These are phyloP conservation scores for Saccopteryx leptura DNA, from an alignment of 2,113 vertebrate genomes.

Conservation along the genomic window DNA sequence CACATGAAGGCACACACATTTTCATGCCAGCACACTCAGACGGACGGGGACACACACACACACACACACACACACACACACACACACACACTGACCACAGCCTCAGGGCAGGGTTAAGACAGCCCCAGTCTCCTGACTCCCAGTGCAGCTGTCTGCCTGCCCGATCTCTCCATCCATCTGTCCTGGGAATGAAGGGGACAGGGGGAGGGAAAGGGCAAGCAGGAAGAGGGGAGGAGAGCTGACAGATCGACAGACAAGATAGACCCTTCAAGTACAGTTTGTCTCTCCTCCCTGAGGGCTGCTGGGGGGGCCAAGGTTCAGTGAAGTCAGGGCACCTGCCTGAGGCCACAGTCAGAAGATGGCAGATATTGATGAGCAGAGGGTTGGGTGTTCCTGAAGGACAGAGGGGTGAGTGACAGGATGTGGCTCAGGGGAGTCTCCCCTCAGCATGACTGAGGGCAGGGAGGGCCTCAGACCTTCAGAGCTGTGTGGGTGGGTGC, in stretches of 20 bases:
- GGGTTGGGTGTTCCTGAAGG: not conserved
- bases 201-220: no score
- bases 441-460: not conserved
- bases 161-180: not conserved
- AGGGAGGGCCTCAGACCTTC: not conserved
- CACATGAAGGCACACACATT: not conserved
- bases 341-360: not conserved
- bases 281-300: not conserved
- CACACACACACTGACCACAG: fast-evolving
- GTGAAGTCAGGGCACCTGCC: not conserved
- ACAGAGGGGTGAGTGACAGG: not conserved
- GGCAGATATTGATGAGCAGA: not conserved
- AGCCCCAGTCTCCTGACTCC: not conserved
- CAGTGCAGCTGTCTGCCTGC: not conserved
- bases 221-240: fast-evolving
- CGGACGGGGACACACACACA: not conserved
- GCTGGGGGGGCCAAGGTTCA: not conserved
- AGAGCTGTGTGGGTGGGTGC: not conserved
- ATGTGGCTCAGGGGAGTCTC: not conserved
- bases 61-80: not conserved
- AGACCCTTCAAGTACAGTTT: not conserved
- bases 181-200: not conserved
- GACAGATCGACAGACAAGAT: not conserved
- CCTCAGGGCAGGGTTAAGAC: fast-evolving
- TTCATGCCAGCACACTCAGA: fast-evolving